phyloP scores from a whole-genome alignment of 1,140 invertebrate species.

The Eupristina koningsbergeri region DNA sequence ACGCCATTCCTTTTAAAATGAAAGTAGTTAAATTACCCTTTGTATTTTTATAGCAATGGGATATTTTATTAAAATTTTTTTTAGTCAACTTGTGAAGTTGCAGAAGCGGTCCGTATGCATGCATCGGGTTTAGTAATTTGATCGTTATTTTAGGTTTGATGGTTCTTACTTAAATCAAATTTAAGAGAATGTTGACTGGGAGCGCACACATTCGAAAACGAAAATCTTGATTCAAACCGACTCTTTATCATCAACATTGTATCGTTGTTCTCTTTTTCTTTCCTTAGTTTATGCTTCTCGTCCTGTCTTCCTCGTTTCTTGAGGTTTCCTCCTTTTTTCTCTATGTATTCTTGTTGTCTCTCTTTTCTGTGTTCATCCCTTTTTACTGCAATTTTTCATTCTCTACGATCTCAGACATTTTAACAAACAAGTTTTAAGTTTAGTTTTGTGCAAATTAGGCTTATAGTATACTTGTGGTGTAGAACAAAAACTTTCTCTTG shows the following conservation, averaged over 20 bases:
- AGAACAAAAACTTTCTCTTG: background rate
- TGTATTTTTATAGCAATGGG: slow-evolving; percentile 6
- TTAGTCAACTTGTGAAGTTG: too few relatives aligned
- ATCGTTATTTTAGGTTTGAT: slow-evolving; percentile 46
- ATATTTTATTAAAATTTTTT: slow-evolving; percentile 8
- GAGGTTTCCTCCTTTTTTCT: background rate
- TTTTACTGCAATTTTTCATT: background rate
- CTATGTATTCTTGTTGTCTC: background rate
- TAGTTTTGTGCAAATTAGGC: background rate
- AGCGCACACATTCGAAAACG: background rate
- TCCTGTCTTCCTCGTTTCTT: too few relatives aligned
- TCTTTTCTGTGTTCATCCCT: background rate
- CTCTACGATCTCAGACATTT: background rate
- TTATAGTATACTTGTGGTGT: background rate
- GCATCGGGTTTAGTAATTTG: slow-evolving; percentile 29
- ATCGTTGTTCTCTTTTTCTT: background rate
- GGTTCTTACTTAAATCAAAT: slow-evolving; percentile 32
- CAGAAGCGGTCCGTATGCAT: too few relatives aligned
- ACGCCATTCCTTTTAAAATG: background rate
- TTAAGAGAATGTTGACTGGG: background rate
- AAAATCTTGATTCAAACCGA: background rate
- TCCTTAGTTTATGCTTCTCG: too few relatives aligned
- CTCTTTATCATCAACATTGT: background rate
- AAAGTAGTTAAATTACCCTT: background rate
- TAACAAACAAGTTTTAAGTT: slow-evolving; percentile 5